Evolutionary conservation across 1,140 invertebrate genomes (phyloP).

Genomic region (Triops cancriformis): DNA sequence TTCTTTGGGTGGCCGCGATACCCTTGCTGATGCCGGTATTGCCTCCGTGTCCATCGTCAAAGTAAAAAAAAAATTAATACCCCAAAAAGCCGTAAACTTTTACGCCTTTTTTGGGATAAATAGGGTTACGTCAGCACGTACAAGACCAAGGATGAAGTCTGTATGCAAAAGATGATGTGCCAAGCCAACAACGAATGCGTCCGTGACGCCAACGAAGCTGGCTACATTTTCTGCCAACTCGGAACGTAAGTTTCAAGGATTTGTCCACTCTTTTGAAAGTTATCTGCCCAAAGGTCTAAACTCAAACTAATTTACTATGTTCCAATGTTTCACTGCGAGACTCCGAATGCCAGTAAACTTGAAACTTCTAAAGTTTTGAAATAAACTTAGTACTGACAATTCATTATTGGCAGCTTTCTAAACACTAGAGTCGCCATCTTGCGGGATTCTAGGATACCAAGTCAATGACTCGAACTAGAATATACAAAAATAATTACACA

Average conservation of each 20-base stretch:
- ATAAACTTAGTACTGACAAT: no score
- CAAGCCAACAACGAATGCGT: constrained; percentile 79
- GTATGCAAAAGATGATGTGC: constrained; percentile 72
- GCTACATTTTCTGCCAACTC: constrained; percentile 79
- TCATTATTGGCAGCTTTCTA: no score
- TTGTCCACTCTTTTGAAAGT: background rate
- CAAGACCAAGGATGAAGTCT: constrained; percentile 65
- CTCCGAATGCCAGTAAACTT: no score
- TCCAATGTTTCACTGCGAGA: no score
- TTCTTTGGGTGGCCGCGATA: constrained; percentile 70
- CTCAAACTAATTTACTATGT: background rate
- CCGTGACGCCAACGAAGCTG: constrained; percentile 64
- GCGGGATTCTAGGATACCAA: no score
- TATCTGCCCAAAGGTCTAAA: no score
- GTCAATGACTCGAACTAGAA: no score
- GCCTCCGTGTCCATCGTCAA: constrained; percentile 78
- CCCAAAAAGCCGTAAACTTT: background rate
- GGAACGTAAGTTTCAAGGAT: constrained; percentile 66
- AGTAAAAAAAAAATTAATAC: no score
- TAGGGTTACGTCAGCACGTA: constrained; percentile 75
- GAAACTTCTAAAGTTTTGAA: no score
- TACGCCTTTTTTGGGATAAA: constrained; percentile 26
- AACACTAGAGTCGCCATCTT: no score
- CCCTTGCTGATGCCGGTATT: constrained; percentile 72
- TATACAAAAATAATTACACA: no score